These are phyloP conservation scores for Pogonognathellus flavescens DNA, from an alignment of 1,140 invertebrate species.

Conservation along the genomic window DNA sequence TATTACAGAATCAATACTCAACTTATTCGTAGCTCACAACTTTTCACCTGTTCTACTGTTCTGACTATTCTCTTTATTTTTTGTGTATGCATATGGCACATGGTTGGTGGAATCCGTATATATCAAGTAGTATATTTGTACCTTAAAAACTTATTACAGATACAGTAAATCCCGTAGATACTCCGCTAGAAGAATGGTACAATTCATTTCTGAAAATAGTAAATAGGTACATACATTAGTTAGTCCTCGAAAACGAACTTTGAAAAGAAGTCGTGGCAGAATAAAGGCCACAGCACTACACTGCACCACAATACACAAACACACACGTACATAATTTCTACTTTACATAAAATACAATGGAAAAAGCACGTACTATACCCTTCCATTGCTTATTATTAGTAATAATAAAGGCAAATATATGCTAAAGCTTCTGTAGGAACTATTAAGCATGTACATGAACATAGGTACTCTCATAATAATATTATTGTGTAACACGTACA, in stretches of 20 bases:
- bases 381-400: no score
- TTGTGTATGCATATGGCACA: not conserved
- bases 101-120: not conserved
- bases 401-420: no score
- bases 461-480: no score
- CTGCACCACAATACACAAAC: not conserved
- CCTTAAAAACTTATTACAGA: not conserved
- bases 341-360: no score
- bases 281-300: not conserved
- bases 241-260: not conserved
- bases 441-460: no score
- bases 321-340: not conserved
- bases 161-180: not conserved
- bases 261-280: not conserved
- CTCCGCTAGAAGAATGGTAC: not conserved
- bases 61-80: not conserved
- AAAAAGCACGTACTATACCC: no score
- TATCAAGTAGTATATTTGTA: no score
- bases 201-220: not conserved
- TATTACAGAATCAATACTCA: not conserved
- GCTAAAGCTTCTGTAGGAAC: no score
- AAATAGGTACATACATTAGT: not conserved
- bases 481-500: no score
- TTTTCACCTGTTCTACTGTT: slow-evolving; percentile 31
- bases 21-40: slow-evolving; percentile 1